Evolutionary conservation across 2,888 invertebrate species (phyloP).

Genomic region (Limnephilus rhombicus): DNA sequence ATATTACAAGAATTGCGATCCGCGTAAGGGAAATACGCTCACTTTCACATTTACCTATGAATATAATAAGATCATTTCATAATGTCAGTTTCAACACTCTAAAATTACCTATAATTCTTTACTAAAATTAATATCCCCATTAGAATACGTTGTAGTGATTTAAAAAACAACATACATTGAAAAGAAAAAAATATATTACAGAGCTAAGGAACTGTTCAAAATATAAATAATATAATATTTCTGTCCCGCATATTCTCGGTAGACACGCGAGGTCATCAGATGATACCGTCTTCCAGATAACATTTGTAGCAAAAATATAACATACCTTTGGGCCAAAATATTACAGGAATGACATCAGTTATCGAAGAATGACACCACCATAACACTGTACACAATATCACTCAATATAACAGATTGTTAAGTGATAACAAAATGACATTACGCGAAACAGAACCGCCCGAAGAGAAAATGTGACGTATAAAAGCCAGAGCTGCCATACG

Average conservation of each 20-base stretch:
- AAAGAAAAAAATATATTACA: neutral
- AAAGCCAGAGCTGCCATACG: conserved; percentile 34
- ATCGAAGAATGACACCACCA: conserved; percentile 23
- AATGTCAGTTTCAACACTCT: neutral
- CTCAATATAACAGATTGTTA: conserved; percentile 21
- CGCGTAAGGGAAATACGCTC: conserved; percentile 5
- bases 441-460: conserved; percentile 50
- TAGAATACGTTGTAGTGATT: neutral
- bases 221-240: conserved; percentile 1
- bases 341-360: conserved; percentile 32
- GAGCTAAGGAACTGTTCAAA: neutral
- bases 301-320: conserved; percentile 21
- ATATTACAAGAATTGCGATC: conserved; percentile 8
- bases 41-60: neutral
- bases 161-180: neutral
- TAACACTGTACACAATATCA: conserved; percentile 35
- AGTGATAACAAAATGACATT: conserved; percentile 49
- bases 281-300: neutral
- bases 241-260: neutral
- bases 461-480: conserved; percentile 47
- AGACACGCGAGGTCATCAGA: conserved; percentile 28
- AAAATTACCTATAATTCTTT: neutral
- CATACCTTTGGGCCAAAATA: conserved; percentile 37
- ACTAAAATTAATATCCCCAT: neutral
- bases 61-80: neutral